Conservation (phyloP, 2,888 invertebrate genomes). For the Tiliacea aurago region DNA sequence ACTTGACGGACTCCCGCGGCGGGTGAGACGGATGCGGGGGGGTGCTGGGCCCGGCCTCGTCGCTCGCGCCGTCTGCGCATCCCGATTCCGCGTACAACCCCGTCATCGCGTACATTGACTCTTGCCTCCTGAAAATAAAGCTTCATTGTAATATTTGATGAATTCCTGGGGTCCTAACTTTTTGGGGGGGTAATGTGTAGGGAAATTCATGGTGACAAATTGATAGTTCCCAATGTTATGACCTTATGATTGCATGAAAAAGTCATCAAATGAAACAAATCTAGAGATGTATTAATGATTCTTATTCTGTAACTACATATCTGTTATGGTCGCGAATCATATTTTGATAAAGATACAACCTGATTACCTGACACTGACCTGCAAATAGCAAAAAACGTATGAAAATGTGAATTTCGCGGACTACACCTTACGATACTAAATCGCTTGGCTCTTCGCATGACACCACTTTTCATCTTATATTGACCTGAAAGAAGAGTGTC, state of each 20-base stretch:
- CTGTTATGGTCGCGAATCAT: too few relatives aligned
- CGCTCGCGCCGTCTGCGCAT: conserved; percentile 90
- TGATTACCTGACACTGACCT: too few relatives aligned
- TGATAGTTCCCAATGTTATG: neutral
- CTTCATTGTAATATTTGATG: conserved; percentile 19
- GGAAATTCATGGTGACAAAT: neutral
- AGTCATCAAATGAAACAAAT: too few relatives aligned
- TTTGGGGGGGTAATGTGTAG: neutral
- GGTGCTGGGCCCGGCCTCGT: conserved; percentile 88
- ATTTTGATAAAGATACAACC: too few relatives aligned
- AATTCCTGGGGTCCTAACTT: too few relatives aligned
- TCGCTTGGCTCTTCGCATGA: neutral
- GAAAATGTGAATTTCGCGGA: too few relatives aligned
- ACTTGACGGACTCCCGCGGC: conserved; percentile 90
- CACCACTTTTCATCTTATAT: neutral
- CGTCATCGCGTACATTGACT: conserved; percentile 97
- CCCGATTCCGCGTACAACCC: conserved; percentile 95
- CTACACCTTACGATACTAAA: neutral
- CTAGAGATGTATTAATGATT: too few relatives aligned
- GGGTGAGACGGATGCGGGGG: conserved; percentile 82
- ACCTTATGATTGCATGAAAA: neutral
- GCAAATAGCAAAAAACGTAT: too few relatives aligned
- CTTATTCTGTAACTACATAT: too few relatives aligned
- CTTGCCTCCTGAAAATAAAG: conserved; percentile 92
- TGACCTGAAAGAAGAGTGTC: neutral